Base-by-base conservation (phyloP, 2,888 invertebrate species). In the Encarsia formosa region DNA sequence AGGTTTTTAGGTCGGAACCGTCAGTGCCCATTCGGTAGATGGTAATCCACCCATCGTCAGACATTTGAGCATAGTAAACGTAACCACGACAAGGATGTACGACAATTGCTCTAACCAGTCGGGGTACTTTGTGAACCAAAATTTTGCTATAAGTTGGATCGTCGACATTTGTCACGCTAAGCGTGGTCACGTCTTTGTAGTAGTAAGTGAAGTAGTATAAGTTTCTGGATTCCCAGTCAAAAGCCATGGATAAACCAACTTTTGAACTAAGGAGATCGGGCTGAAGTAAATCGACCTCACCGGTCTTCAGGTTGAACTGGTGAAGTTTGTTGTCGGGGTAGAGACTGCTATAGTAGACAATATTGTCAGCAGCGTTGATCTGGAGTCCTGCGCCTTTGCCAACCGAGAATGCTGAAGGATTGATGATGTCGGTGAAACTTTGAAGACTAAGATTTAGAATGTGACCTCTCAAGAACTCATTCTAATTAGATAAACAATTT, bases 171-270 rank as follows among this genome's bases (percentile, higher is more conserved):
- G 40, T 2, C 2, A 55, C 55, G 13, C 32, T 51, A 2, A 55
- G 20, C 2, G 31, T 51, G 1, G 22, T 41, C 26, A 32, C 19
- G 24, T 55, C 37, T 2, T 34, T 34, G 19, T 48, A 51, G 20
- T 51, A 48, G 32, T 48, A 41, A 2, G 44, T 44, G 5, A 51
- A 45, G 22, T 55, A 55, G 15, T 55, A 55, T 4, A 55, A 26
- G n/a, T 55, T 55, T 13, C 39, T 37, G 8, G 51, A 40, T 2
- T 18, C 18, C 55, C 55, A 55, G 16, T 51, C 55, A n/a, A 23
- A 51, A 6, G 55, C 40, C 1, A 51, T 23, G 4, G 11, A 9
- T n/a, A n/a, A n/a, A 1, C 23, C n/a, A 1, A 48, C 44, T 23
- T 47, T 15, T 6, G 19, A 23, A 13, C 43, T 48, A 2, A 40